Conservation (phyloP, 2,113 vertebrate species). For the Psittacula cyanocephala region DNA sequence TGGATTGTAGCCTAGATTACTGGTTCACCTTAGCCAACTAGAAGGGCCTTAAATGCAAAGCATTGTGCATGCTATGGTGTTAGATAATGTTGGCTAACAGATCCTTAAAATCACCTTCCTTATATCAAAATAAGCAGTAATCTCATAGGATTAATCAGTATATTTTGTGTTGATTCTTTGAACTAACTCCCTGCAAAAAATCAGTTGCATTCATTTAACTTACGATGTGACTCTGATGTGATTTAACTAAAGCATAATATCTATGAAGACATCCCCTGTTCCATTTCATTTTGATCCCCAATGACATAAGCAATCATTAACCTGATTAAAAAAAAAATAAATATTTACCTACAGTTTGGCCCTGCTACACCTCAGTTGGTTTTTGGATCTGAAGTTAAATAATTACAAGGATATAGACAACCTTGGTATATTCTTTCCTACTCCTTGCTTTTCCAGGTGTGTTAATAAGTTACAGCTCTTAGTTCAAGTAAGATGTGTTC, state of each 20-base stretch:
- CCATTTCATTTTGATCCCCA: not conserved
- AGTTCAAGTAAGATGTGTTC: not conserved
- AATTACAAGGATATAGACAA: not conserved
- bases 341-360: not conserved
- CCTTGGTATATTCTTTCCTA: not conserved
- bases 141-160: not conserved
- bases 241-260: not conserved
- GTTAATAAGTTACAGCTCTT: not conserved
- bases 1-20: not conserved
- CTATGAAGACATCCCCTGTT: not conserved
- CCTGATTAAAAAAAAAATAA: not conserved
- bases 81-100: not conserved
- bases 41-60: not conserved
- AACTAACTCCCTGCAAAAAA: not conserved
- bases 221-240: not conserved
- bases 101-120: not conserved
- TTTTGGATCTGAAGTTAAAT: slow-evolving; percentile 3
- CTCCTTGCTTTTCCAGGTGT: not conserved
- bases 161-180: not conserved
- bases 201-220: not conserved
- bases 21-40: not conserved
- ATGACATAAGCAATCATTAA: not conserved
- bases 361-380: not conserved
- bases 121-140: not conserved
- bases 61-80: not conserved